Evolutionary conservation across 2,797 vertebrate species (phyloP).

Genomic region (Neosalanx taihuensis): DNA sequence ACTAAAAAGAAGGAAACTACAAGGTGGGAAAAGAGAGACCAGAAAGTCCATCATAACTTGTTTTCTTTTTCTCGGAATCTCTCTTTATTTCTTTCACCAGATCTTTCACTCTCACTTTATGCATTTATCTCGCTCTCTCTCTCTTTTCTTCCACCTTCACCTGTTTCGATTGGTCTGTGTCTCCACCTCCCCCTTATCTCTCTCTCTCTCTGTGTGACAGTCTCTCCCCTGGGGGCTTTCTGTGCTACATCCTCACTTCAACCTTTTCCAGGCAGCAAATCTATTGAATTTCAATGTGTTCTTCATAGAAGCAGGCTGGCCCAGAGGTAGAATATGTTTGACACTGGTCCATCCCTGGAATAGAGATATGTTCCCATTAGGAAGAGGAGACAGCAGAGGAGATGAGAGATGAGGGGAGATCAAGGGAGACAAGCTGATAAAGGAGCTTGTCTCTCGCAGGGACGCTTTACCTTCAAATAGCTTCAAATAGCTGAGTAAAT

Average conservation of each 20-base stretch:
- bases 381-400: conserved; percentile 24
- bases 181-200: conserved; percentile 11
- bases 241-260: conserved; percentile 41
- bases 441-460: too few relatives aligned
- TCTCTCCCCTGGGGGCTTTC: conserved; percentile 40
- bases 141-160: too few relatives aligned
- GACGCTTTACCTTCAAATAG: too few relatives aligned
- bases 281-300: conserved; percentile 58
- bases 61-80: not conserved
- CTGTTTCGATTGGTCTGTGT: too few relatives aligned
- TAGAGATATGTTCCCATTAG: conserved; percentile 55
- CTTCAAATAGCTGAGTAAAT: too few relatives aligned
- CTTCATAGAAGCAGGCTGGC: conserved; percentile 45
- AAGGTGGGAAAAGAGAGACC: too few relatives aligned
- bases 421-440: too few relatives aligned
- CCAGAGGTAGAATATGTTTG: conserved; percentile 47
- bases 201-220: conserved; percentile 44
- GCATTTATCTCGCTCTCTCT: not conserved
- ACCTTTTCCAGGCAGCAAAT: conserved; percentile 46
- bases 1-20: too few relatives aligned
- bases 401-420: too few relatives aligned
- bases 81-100: not conserved
- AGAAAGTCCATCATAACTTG: too few relatives aligned
- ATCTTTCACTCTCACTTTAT: not conserved
- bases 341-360: conserved; percentile 49